Percentiles rank a stretch among this genome's conserved stretches.
Conservation (phyloP, 2,797 vertebrate species). For the Heteromormyrus szaboi region DNA sequence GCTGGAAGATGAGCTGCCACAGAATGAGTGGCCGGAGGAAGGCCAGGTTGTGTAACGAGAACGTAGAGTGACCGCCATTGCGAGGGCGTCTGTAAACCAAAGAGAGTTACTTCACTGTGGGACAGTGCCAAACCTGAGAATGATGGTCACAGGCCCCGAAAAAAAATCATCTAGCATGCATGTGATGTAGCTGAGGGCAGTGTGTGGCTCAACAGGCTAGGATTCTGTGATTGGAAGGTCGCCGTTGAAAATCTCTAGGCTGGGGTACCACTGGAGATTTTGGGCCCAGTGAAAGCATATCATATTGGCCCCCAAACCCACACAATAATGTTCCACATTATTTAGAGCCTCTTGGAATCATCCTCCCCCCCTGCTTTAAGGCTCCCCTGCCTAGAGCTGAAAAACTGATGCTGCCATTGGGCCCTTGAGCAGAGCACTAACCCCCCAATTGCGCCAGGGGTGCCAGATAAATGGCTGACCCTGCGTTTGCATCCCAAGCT, state of each 20-base stretch:
- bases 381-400: not conserved
- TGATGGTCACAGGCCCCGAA: not conserved
- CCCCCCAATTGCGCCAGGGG: not conserved
- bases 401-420: not conserved
- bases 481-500: not conserved
- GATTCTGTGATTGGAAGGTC: not conserved
- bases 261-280: not conserved
- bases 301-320: not conserved
- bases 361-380: not conserved
- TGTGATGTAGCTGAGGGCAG: not conserved
- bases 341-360: not conserved
- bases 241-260: not conserved
- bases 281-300: not conserved
- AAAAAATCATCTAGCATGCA: not conserved
- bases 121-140: not conserved
- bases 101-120: not conserved
- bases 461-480: not conserved
- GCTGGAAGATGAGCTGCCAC: conserved; percentile 18
- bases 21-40: not conserved
- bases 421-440: not conserved
- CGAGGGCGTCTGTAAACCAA: not conserved
- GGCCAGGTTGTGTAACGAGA: not conserved
- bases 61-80: not conserved
- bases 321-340: not conserved
- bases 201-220: not conserved